Percentiles rank a stretch among this genome's conserved stretches.
phyloP scores from a whole-genome alignment of 2,888 invertebrate genomes.

The Crematogaster levior region DNA sequence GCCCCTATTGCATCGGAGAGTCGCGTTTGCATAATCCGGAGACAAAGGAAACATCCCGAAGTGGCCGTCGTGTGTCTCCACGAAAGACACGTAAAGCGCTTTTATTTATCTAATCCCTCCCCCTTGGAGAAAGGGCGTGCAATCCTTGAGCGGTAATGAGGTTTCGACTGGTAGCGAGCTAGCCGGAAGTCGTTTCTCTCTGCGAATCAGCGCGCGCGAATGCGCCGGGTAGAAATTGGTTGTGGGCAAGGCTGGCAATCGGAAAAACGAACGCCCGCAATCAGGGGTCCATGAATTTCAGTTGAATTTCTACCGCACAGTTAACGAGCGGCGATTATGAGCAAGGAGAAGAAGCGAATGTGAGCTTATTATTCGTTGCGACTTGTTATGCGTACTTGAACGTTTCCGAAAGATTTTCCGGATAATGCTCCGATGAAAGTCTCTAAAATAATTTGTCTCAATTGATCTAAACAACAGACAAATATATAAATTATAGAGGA shows the following conservation, averaged over 20 bases:
- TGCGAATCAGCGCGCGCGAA: conserved; percentile 30
- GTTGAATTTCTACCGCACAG: neutral
- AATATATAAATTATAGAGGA: neutral
- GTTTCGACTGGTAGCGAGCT: conserved; percentile 46
- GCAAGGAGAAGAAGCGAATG: conserved; percentile 12
- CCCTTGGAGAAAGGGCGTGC: neutral
- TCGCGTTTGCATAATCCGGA: conserved; percentile 54
- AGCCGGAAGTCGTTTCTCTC: conserved; percentile 51
- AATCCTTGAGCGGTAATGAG: conserved; percentile 39
- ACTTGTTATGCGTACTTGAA: conserved; percentile 23
- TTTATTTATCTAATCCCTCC: conserved; percentile 25
- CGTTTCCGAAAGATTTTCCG: neutral
- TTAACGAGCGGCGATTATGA: conserved; percentile 52
- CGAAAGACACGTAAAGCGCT: conserved; percentile 40
- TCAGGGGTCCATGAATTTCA: conserved; percentile 26
- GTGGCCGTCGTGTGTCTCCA: conserved; percentile 8
- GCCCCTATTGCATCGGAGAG: neutral
- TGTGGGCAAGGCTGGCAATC: conserved; percentile 46
- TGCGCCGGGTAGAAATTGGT: conserved; percentile 34
- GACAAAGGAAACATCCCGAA: conserved; percentile 46
- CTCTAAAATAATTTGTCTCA: neutral
- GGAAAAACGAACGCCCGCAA: conserved; percentile 53
- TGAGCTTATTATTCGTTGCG: conserved; percentile 37
- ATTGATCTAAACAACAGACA: neutral
- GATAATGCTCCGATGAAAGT: neutral